A percentile compares a stretch with the other conserved stretches of the same genome.
These are phyloP conservation scores for Drosophila histrio DNA, from an alignment of 2,888 invertebrate species.

Conservation along the genomic window DNA sequence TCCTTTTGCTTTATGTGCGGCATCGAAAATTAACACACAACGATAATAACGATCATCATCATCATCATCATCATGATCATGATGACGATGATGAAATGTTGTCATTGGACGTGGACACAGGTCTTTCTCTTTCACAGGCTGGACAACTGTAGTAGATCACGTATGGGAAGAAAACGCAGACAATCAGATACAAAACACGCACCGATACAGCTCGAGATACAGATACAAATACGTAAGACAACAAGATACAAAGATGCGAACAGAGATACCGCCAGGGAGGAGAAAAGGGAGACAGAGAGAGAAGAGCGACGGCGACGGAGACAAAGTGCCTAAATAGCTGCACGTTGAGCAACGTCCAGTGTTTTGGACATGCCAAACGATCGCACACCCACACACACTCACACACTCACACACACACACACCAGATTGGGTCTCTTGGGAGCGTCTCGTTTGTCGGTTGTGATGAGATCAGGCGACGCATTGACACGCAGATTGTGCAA, in stretches of 20 bases:
- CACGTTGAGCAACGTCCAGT: conserved; percentile 61
- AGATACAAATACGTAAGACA: conserved; percentile 37
- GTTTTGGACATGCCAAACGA: conserved; percentile 75
- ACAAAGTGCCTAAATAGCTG: conserved; percentile 62
- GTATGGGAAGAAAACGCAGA: conserved; percentile 44
- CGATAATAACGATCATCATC: conserved; percentile 14
- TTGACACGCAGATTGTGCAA: conserved; percentile 77
- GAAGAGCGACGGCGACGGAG: conserved; percentile 27
- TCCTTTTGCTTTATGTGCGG: conserved; percentile 56
- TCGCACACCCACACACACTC: conserved; percentile 40
- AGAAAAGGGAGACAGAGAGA: background rate
- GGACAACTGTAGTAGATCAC: conserved; percentile 57
- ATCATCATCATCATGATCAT: conserved; percentile 28
- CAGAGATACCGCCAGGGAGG: conserved; percentile 36
- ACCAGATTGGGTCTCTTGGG: conserved; percentile 57
- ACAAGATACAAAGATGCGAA: conserved; percentile 53
- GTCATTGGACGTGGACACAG: conserved; percentile 76
- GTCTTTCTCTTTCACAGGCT: conserved; percentile 46
- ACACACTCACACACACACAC: conserved; percentile 17
- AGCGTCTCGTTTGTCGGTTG: conserved; percentile 33
- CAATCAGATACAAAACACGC: conserved; percentile 56
- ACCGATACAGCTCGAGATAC: conserved; percentile 35
- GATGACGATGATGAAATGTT: conserved; percentile 74
- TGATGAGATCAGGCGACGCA: conserved; percentile 63
- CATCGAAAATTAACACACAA: conserved; percentile 27